Evolutionary conservation across 2,113 vertebrate species (phyloP), one percentile per base, ranked within the genome.

Genomic region (Aythya baeri): DNA sequence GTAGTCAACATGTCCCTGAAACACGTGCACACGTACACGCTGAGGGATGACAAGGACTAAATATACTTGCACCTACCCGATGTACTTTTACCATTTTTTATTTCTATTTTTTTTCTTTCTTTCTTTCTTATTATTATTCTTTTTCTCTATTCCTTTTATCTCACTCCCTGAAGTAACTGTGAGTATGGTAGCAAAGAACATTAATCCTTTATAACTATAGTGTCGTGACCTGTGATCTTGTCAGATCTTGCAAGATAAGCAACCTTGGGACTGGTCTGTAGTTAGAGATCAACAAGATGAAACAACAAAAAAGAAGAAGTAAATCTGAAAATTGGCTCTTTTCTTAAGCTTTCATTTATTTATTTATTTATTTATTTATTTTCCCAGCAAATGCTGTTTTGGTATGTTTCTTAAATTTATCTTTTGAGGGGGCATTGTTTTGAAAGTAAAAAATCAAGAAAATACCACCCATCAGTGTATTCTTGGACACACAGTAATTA

Each of bases 21-120:
- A 68, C 18, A 25, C 0, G 0, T 43, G 13, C 22, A 9, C 17
- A 11, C 25, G 7, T 58, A 16, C 58, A 27, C 62, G 10, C 21
- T 93, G 18, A 71, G 16, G 32, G 46, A 27, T 74, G 11, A 72
- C 34, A 66, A 81, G 81, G 67, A 23, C 26, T 78, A 38, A 68
- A 65, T 68, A 23, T 58, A 32, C 20, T 55, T 83, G 36, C 27
- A 43, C 13, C 25, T 63, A 6, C 16, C 26, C 17, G 26, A 88
- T 80, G n/a, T 75, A n/a, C 5, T 79, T 83, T 8, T 31, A 15
- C 26, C 0, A 1, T 13, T 20, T 87, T 29, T 62, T 22, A 22
- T 50, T 50, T 41, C 13, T 41, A 41, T 49, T 18, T 9, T 49
- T 12, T 49, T 36, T 36, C 36, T 22, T 22, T 49, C 9, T 49